phyloP scores from a whole-genome alignment of 2,113 vertebrate species.

The Nothocercus julius region DNA sequence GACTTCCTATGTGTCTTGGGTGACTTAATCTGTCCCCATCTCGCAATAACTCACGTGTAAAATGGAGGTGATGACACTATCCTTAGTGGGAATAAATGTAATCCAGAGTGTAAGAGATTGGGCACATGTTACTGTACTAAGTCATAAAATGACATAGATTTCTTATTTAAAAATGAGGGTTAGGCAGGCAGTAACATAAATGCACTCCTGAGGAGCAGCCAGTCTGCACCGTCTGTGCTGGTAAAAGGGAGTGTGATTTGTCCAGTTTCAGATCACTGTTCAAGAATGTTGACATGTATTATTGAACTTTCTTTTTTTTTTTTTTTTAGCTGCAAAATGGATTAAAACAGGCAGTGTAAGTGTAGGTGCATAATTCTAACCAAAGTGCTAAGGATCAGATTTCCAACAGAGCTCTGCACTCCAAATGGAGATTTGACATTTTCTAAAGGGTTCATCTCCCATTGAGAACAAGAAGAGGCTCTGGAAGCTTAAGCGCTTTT shows the following conservation, averaged over 20 bases:
- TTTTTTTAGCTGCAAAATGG: neutral
- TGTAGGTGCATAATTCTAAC: neutral
- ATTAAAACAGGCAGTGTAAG: neutral
- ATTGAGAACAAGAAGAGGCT: neutral
- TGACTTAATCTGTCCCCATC: neutral
- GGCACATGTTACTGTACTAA: neutral
- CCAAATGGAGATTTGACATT: constrained; percentile 28
- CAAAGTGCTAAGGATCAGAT: accelerated
- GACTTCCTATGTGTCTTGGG: neutral
- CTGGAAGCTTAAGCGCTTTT: neutral
- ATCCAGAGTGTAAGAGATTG: neutral
- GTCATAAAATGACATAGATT: neutral
- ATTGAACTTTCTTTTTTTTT: neutral
- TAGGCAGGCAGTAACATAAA: neutral
- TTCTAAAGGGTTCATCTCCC: constrained; percentile 1
- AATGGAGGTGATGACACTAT: neutral
- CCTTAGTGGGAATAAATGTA: neutral
- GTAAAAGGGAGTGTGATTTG: neutral
- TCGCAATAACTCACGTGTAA: neutral
- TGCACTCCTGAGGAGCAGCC: neutral
- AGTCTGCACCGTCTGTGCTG: neutral
- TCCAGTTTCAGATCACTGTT: neutral
- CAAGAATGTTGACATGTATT: neutral
- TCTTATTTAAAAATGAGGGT: constrained; percentile 7
- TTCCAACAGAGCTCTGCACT: constrained; percentile 2